Conservation (phyloP, 2,113 vertebrate species). For the Ardeotis arabs region DNA sequence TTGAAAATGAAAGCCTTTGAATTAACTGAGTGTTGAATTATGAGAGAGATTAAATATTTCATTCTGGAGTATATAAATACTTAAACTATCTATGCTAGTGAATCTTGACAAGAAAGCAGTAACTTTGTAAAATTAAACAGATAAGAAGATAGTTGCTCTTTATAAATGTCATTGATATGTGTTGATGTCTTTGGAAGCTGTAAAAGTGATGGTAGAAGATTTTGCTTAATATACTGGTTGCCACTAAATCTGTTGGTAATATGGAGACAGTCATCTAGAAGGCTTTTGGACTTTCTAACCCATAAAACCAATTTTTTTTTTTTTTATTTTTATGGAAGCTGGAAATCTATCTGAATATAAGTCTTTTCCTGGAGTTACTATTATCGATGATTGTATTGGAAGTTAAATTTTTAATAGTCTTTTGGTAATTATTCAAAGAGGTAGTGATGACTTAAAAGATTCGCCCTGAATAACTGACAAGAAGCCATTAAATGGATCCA, state of each 20-base stretch:
- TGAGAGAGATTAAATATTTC: background rate
- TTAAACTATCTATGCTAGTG: background rate
- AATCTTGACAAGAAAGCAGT: background rate
- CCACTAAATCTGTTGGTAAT: background rate
- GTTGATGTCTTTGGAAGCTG: background rate
- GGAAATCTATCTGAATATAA: background rate
- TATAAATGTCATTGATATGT: accelerated
- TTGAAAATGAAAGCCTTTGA: background rate
- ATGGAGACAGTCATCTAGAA: background rate
- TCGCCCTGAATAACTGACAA: background rate
- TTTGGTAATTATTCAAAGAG: background rate
- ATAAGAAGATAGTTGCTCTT: background rate
- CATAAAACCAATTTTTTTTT: background rate
- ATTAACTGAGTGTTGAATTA: background rate
- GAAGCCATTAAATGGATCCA: background rate
- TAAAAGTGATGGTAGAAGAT: background rate
- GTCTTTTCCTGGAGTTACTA: background rate
- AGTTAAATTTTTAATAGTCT: background rate
- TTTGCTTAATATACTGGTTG: background rate
- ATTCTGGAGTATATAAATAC: background rate
- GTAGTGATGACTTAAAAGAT: background rate
- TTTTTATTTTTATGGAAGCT: background rate
- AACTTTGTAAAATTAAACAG: background rate
- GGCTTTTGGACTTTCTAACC: background rate
- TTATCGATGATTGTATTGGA: background rate